These are phyloP conservation scores for Proctacanthus coquilletti DNA, from an alignment of 1,140 invertebrate genomes.

Conservation along the genomic window DNA sequence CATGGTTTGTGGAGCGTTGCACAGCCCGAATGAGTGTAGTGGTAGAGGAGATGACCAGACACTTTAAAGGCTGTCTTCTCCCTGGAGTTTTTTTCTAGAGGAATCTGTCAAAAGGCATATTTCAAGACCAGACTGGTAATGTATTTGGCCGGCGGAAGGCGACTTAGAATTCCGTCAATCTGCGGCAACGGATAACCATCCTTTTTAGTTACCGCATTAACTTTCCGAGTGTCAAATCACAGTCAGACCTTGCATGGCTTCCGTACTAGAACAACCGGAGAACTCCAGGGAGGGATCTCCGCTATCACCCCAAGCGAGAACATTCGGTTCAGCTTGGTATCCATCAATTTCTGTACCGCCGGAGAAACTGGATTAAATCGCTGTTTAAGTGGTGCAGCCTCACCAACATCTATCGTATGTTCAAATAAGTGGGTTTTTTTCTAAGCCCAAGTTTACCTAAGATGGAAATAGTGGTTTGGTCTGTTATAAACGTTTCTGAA, in stretches of 20 bases:
- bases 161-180: conserved; percentile 9
- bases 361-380: no score
- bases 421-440: no score
- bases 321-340: no score
- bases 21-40: conserved; percentile 6
- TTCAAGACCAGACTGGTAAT: conserved; percentile 17
- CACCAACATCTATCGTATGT: no score
- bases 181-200: conserved; percentile 16
- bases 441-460: no score
- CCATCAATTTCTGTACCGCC: no score
- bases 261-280: conserved; percentile 12
- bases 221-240: conserved; percentile 15
- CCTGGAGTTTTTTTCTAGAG: conserved; percentile 12
- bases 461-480: no score
- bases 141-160: conserved; percentile 2
- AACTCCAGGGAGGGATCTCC: no score
- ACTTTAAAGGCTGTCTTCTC: conserved; percentile 30
- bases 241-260: conserved; percentile 10
- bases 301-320: no score
- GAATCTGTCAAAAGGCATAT: conserved; percentile 26
- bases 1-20: conserved; percentile 6
- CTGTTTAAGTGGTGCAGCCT: no score
- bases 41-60: conserved; percentile 4
- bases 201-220: conserved; percentile 14
- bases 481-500: no score